Base-by-base conservation (phyloP, 2,888 invertebrate species). In the Volucella zonaria region DNA sequence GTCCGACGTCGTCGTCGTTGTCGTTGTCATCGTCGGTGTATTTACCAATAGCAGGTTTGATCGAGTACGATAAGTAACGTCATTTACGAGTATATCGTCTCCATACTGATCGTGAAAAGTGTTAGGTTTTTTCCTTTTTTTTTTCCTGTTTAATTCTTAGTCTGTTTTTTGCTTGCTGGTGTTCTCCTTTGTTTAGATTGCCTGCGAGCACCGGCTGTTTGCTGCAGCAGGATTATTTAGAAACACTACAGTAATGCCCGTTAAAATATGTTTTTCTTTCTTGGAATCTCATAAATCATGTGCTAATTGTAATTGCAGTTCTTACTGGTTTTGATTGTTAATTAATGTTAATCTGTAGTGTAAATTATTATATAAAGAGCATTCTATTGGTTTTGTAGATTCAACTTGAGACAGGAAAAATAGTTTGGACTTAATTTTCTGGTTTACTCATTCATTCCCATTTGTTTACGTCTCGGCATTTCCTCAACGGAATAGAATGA, bases 21-120 rank as follows among this genome's bases (percentile, higher is more conserved):
- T 31, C 31, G 31, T 31, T 6, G 31, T 31, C 31, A 23, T 52
- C 76, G 15, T 9, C 18, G 64, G 71, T 71, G 80, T 80, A 70
- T 76, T 77, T 71, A 66, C 74, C 75, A 80, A 66, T 75, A 75
- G 80, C 80, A 75, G 83, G 79, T 83, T 83, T 66, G 83, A 83
- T 83, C 80, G 80, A 80, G 70, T 83, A 66, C 83, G 83, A 83
- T 83, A 79, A 74, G 64, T 70, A 71, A 83, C 75, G 66, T 66
- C 74, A 70, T 79, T 75, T 75, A n/a, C n/a, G n/a, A n/a, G n/a
- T n/a, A 64, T 83, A 64, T 64, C 68, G 73, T 61, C 79, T 75
- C 54, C 64, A 75, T 66, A 75, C 61, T 66, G 67, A 80, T 66
- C 62, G 67, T 70, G 73, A 73, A 71, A 71, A 45, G 66, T 56